phyloP scores from a whole-genome alignment of 2,888 invertebrate genomes.

The Yponomeuta evonymella region DNA sequence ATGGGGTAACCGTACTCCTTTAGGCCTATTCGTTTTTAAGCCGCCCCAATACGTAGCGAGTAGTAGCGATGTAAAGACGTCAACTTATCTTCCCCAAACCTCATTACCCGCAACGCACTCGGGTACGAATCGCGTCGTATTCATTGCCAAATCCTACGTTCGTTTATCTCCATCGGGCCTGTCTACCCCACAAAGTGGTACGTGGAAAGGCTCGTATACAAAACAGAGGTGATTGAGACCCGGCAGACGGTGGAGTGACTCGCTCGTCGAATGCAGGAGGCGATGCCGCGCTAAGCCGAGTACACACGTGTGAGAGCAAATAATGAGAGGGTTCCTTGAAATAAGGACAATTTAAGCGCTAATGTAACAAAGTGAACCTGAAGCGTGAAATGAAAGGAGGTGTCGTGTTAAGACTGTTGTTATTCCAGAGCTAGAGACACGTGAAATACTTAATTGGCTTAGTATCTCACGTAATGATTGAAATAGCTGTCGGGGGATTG shows the following conservation, averaged over 20 bases:
- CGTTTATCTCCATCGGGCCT: slow-evolving; percentile 16
- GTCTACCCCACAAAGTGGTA: slow-evolving; percentile 16
- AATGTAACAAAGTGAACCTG: too few relatives aligned
- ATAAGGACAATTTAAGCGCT: too few relatives aligned
- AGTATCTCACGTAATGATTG: too few relatives aligned
- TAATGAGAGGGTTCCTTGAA: neutral
- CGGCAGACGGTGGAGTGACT: slow-evolving; percentile 10
- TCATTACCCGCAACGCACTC: slow-evolving; percentile 11
- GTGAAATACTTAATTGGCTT: too few relatives aligned
- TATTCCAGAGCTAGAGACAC: too few relatives aligned
- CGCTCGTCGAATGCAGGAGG: slow-evolving; percentile 14
- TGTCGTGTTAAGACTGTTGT: too few relatives aligned
- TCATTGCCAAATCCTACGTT: slow-evolving; percentile 15
- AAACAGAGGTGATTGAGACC: slow-evolving; percentile 16
- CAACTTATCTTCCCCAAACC: slow-evolving; percentile 11
- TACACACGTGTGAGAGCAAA: neutral
- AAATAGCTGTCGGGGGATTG: too few relatives aligned
- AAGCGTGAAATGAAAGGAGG: too few relatives aligned
- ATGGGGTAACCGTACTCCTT: neutral
- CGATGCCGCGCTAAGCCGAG: slow-evolving; percentile 4
- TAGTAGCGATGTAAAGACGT: neutral
- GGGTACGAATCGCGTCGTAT: slow-evolving; percentile 12
- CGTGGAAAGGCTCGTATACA: slow-evolving; percentile 16
- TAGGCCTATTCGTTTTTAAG: neutral
- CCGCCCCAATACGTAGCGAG: neutral